Base-by-base conservation (phyloP, 1,140 invertebrate species). In the Capitella teleta region DNA sequence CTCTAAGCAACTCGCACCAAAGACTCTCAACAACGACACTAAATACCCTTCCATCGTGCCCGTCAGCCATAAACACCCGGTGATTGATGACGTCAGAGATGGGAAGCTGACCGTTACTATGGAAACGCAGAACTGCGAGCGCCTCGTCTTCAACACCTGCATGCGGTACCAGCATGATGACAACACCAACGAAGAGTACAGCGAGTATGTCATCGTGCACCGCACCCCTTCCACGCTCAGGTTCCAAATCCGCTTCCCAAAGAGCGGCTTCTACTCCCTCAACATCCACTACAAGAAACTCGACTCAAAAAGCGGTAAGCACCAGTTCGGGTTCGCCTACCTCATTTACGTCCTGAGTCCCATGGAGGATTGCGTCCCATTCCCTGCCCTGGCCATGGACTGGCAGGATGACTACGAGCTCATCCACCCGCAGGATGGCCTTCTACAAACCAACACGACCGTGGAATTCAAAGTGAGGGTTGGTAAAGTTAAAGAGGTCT, bases 281-380 rank as follows among this genome's bases (percentile, higher is more conserved):
- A 37, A 40, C 34, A 18, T 49, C 19, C 21, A 38, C 21, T 23
- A 5, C 25, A 21, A 42, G 10, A 37, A 40, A 19, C n/a, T n/a
- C n/a, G n/a, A n/a, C n/a, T n/a, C n/a, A n/a, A n/a, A n/a, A n/a
- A n/a, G n/a, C n/a, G n/a, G n/a, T n/a, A n/a, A n/a, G n/a, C n/a
- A n/a, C n/a, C n/a, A n/a, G n/a, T n/a, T n/a, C n/a, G n/a, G 24
- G 23, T 49, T 24, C 30, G 18, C 36, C 23, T 49, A 49, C 23
- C 34, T 49, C 8, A 49, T 49, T 21, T 38, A 49, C n/a, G 47
- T 49, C 28, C 25, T 32, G 16, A 38, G 40, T n/a, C 47, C 47
- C 8, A 49, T 5, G 32, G 21, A 23, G 18, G 26, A 23, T n/a
- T n/a, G 24, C 16, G 2, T 3, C 10, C 47, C 47, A 21, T 49